A percentile compares a stretch with the other conserved stretches of the same genome.
Evolutionary conservation across 2,113 vertebrate genomes (phyloP).

Genomic region (Hucho hucho): DNA sequence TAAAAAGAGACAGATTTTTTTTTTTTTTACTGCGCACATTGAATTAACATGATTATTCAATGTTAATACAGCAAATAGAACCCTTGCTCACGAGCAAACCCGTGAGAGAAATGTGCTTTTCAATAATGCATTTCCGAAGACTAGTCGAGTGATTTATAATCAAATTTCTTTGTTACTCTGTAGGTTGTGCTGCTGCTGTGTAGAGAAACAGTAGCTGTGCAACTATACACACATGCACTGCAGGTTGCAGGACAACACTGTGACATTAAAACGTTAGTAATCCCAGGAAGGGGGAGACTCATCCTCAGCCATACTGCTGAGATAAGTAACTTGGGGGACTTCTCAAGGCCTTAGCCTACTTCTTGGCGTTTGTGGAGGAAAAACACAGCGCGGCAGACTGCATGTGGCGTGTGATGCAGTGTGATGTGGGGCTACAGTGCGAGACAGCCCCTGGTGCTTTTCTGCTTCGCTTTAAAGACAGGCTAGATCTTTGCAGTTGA

Average conservation of each 20-base stretch:
- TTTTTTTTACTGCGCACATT: no score
- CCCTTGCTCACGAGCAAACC: background rate
- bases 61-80: no score
- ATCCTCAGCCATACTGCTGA: slow-evolving; percentile 29
- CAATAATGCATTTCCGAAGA: slow-evolving; percentile 45
- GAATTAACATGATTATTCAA: no score
- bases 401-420: slow-evolving; percentile 46
- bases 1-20: no score
- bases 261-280: slow-evolving; percentile 43
- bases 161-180: background rate
- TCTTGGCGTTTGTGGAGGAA: slow-evolving; percentile 48
- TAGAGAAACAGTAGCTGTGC: slow-evolving; percentile 28
- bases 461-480: background rate
- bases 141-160: slow-evolving; percentile 46
- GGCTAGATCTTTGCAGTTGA: background rate
- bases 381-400: slow-evolving; percentile 41
- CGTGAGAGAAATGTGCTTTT: slow-evolving; percentile 33
- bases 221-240: slow-evolving; percentile 33
- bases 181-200: background rate
- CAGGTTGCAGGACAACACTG: slow-evolving; percentile 36
- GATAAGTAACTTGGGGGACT: slow-evolving; percentile 53
- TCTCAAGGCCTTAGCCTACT: slow-evolving; percentile 63
- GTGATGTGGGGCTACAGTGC: slow-evolving; percentile 22
- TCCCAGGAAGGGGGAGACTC: slow-evolving; percentile 42
- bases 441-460: background rate